phyloP scores from a whole-genome alignment of 2,113 vertebrate species.

The Lonchura striata region DNA sequence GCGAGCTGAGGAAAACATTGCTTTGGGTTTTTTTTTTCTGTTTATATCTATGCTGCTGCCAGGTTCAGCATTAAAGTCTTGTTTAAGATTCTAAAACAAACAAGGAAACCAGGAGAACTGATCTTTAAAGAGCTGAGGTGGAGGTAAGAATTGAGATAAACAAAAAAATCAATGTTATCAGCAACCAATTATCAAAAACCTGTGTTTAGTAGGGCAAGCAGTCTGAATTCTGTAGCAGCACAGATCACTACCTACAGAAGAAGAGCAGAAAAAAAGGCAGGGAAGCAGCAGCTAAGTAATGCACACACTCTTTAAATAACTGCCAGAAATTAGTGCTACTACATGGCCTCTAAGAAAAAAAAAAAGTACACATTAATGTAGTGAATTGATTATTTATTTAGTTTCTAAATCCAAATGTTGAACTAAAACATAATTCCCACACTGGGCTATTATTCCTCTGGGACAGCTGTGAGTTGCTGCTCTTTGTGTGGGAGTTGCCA shows the following conservation, averaged over 20 bases:
- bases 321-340: background rate
- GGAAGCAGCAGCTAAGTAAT: background rate
- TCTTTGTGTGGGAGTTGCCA: background rate
- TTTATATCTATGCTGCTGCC: background rate
- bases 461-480: background rate
- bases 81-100: background rate
- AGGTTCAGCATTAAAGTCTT: background rate
- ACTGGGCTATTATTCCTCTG: rapidly evolving
- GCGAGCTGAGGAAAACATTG: background rate
- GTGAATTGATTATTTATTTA: background rate
- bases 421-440: background rate
- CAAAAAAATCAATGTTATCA: slow-evolving; percentile 5
- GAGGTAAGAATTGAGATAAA: background rate
- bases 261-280: background rate
- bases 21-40: background rate
- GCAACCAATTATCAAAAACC: background rate
- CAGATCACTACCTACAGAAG: background rate
- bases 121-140: background rate
- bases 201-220: background rate
- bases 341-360: background rate
- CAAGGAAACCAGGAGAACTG: background rate
- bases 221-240: background rate
- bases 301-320: background rate
- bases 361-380: background rate
- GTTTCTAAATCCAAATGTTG: background rate